Percentiles rank a stretch among this genome's conserved stretches.
Conservation (phyloP, 2,797 vertebrate species). For the Alauda arvensis region DNA sequence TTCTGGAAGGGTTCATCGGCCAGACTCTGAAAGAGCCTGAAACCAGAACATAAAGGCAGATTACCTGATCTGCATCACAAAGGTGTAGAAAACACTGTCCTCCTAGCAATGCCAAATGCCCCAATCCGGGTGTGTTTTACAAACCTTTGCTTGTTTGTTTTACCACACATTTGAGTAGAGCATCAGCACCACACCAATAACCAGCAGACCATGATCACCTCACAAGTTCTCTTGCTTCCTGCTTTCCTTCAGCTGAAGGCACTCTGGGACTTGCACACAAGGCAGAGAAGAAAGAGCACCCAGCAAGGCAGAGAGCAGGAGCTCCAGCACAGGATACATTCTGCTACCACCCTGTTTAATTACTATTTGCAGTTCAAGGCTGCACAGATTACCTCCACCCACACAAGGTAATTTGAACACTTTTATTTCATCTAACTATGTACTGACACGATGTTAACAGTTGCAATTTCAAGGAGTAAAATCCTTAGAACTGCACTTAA, state of each 20-base stretch:
- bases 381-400: slow-evolving; percentile 56
- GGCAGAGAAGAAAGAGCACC: neutral
- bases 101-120: neutral
- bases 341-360: slow-evolving; percentile 60
- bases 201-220: neutral
- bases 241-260: neutral
- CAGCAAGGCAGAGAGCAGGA: slow-evolving; percentile 7
- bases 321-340: slow-evolving; percentile 19
- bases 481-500: slow-evolving; percentile 2
- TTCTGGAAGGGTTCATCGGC: neutral
- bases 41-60: neutral
- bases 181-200: neutral
- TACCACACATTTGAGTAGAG: neutral
- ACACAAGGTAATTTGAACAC: slow-evolving; percentile 54
- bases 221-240: neutral
- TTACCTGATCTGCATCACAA: neutral
- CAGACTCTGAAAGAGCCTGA: neutral
- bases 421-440: slow-evolving; percentile 44
- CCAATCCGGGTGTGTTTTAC: neutral
- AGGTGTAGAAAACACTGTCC: neutral
- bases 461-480: slow-evolving; percentile 44
- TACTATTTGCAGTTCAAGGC: slow-evolving; percentile 59
- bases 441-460: slow-evolving; percentile 53
- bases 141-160: neutral
- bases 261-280: neutral